Conservation (phyloP, 2,113 vertebrate species). For the Tangachromis dhanisi region DNA sequence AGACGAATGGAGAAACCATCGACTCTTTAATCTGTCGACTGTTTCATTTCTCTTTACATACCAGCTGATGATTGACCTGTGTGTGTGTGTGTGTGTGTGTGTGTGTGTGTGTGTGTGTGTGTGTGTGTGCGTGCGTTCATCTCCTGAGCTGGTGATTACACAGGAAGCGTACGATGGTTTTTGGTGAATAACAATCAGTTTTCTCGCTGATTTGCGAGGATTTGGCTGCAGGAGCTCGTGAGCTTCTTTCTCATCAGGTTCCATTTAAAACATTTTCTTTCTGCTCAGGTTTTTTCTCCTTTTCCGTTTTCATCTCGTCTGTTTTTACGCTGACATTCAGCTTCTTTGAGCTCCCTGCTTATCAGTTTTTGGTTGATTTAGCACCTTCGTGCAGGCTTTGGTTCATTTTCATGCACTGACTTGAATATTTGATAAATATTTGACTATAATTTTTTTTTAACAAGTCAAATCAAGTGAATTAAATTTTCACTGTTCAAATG, state of each 20-base stretch:
- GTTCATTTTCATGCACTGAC: not conserved
- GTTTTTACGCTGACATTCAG: not conserved
- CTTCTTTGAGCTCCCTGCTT: not conserved
- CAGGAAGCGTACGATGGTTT: rapidly evolving
- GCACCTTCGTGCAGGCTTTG: not conserved
- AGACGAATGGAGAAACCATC: not conserved
- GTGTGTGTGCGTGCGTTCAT: not conserved
- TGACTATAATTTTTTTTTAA: not conserved
- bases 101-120: not conserved
- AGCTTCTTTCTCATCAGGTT: not conserved
- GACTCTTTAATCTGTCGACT: not conserved
- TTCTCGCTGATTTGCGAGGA: not conserved
- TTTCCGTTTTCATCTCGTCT: not conserved
- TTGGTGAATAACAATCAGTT: not conserved
- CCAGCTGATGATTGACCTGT: not conserved
- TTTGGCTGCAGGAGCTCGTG: not conserved
- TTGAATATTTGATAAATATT: not conserved
- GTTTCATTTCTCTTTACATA: not conserved
- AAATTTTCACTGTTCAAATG: rapidly evolving
- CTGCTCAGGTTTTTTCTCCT: not conserved
- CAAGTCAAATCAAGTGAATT: not conserved
- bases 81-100: not conserved
- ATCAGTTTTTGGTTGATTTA: not conserved
- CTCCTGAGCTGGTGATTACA: not conserved
- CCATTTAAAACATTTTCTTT: not conserved